Evolutionary conservation across 2,888 invertebrate species (phyloP).

Genomic region (Troides oblongomaculatus): DNA sequence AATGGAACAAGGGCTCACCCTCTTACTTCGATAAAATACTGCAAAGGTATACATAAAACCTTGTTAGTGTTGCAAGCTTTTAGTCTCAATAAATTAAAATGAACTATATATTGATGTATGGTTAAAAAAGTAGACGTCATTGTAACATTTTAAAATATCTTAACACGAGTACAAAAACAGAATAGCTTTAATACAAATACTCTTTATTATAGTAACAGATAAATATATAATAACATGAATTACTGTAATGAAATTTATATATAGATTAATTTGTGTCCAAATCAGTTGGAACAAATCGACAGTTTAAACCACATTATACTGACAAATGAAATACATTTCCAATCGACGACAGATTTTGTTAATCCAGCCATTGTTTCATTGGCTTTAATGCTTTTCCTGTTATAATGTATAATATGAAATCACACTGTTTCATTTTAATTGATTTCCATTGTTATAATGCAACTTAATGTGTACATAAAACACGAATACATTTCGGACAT

Average conservation of each 20-base stretch:
- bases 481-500: not conserved
- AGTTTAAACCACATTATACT: slow-evolving; percentile 4
- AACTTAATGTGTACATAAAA: not conserved
- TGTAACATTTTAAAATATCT: not conserved
- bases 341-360: not conserved
- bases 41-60: slow-evolving; percentile 18
- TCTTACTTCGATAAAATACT: slow-evolving; percentile 30
- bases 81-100: not conserved
- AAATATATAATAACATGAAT: not conserved
- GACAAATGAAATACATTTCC: slow-evolving; percentile 2
- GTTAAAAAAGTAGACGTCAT: no score
- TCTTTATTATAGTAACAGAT: no score
- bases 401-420: not conserved
- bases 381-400: not conserved
- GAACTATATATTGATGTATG: not conserved
- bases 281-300: not conserved
- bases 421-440: not conserved
- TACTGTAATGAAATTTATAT: not conserved
- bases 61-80: slow-evolving; percentile 4
- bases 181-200: not conserved
- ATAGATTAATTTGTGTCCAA: not conserved
- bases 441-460: not conserved
- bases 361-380: not conserved
- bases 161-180: not conserved
- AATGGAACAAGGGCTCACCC: slow-evolving; percentile 45